A percentile compares a stretch with the other conserved stretches of the same genome.
Conservation (phyloP, 2,113 vertebrate species). For the Phylloscopus trochilus region DNA sequence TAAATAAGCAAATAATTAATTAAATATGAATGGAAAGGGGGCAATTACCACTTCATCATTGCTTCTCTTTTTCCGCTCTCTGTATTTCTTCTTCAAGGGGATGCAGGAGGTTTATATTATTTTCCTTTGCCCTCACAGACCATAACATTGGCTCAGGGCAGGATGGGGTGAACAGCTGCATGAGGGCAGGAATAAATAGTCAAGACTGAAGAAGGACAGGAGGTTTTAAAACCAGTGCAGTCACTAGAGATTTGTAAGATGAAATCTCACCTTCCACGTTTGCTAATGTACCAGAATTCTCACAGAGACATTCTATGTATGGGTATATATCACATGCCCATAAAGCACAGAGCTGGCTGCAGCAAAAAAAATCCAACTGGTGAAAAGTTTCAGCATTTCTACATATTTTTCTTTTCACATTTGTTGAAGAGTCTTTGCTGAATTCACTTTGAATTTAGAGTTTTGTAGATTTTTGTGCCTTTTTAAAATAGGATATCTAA, state of each 20-base stretch:
- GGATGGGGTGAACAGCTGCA: not conserved
- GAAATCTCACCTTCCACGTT: not conserved
- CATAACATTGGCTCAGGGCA: accelerated
- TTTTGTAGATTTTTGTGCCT: not conserved
- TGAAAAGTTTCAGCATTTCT: not conserved
- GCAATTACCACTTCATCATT: not conserved
- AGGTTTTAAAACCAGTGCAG: not conserved
- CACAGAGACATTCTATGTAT: not conserved
- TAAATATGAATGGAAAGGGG: not conserved
- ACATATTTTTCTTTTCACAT: not conserved
- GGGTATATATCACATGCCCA: not conserved
- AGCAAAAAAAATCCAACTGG: not conserved
- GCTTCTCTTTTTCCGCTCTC: not conserved
- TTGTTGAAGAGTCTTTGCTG: not conserved
- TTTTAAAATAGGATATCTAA: not conserved
- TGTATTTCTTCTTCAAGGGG: not conserved
- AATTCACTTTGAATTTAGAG: not conserved
- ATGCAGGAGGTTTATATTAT: not conserved
- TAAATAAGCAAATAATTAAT: not conserved
- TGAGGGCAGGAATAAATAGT: not conserved
- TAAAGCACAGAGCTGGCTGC: not conserved
- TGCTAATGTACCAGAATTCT: not conserved
- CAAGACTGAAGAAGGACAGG: not conserved
- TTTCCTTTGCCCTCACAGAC: not conserved
- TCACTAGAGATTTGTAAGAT: not conserved